These are phyloP conservation scores for Eupithecia inturbata DNA, from an alignment of 2,888 invertebrate genomes.

Conservation along the genomic window DNA sequence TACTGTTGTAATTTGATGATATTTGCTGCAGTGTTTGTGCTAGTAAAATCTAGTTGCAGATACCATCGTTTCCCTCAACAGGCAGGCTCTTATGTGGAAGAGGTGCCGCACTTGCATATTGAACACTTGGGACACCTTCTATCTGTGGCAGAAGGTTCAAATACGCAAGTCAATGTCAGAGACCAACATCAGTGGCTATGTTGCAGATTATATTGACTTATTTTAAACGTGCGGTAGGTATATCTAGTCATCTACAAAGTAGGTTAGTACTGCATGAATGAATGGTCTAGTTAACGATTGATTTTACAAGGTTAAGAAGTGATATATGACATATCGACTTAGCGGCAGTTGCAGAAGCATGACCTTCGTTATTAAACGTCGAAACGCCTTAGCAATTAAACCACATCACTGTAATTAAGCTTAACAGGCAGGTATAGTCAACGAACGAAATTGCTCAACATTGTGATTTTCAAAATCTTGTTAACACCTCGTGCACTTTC, in stretches of 20 bases:
- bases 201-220: not conserved
- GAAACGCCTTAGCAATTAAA: not conserved
- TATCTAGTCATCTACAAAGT: not conserved
- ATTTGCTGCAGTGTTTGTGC: not conserved
- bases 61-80: not conserved
- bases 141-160: not conserved
- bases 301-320: constrained; percentile 1
- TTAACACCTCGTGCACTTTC: not conserved
- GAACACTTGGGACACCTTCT: not conserved
- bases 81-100: not conserved
- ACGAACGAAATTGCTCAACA: not conserved
- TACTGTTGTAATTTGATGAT: not conserved
- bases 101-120: not conserved
- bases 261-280: constrained; percentile 2
- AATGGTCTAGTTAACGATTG: constrained; percentile 2
- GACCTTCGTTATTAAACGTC: not conserved
- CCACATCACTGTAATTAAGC: not conserved
- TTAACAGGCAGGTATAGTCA: not conserved
- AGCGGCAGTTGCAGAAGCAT: not conserved
- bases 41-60: not conserved
- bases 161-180: not conserved
- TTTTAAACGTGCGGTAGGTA: not conserved
- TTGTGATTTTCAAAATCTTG: not conserved
- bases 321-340: not conserved
- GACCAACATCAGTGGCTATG: not conserved